A percentile compares a stretch with the other conserved stretches of the same genome.
Conservation (phyloP, 2,797 vertebrate species). For the Florisuga fusca region DNA sequence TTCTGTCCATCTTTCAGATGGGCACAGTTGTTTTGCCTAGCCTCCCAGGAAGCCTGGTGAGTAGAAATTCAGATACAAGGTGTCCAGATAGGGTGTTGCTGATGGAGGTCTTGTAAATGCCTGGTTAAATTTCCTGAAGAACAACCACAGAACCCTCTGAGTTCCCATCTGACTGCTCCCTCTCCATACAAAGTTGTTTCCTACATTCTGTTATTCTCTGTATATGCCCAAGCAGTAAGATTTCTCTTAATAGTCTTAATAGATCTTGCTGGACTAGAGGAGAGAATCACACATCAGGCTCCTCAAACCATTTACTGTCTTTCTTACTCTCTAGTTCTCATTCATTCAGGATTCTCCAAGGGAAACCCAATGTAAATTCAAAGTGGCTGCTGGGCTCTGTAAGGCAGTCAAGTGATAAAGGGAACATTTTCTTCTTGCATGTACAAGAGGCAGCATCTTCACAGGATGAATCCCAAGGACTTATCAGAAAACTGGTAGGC, state of each 20-base stretch:
- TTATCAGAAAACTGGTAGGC: neutral
- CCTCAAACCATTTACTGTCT: neutral
- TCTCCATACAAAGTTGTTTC: neutral
- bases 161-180: neutral
- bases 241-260: neutral
- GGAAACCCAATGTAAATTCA: neutral
- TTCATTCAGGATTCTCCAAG: neutral
- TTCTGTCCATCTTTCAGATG: neutral
- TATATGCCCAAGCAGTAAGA: neutral
- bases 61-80: neutral
- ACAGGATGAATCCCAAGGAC: neutral
- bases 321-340: neutral
- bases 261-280: neutral
- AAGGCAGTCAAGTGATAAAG: fast-evolving
- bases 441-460: neutral
- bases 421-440: neutral
- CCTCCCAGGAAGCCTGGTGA: neutral
- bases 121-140: neutral
- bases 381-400: neutral
- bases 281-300: neutral
- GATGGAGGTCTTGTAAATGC: neutral
- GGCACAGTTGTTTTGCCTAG: neutral
- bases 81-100: neutral
- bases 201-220: neutral
- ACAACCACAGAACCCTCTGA: neutral